phyloP scores from a whole-genome alignment of 2,888 invertebrate species.

The Plemyria rubiginata region DNA sequence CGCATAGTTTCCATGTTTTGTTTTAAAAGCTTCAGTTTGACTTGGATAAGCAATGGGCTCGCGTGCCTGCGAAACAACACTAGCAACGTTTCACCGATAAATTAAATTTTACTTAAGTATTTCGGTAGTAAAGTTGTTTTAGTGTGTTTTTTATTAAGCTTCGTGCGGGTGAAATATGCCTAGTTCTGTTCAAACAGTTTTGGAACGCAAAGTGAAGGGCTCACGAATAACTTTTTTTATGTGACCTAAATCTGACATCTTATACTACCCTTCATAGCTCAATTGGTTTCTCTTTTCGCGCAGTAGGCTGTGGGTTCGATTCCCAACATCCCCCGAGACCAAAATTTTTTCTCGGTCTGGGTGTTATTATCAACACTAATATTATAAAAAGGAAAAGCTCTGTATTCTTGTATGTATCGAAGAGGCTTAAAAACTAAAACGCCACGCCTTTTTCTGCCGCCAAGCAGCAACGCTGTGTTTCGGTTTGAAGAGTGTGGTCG shows the following conservation, averaged over 20 bases:
- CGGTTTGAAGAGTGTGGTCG: too few species aligned
- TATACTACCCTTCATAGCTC: neutral
- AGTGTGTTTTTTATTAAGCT: constrained; percentile 38
- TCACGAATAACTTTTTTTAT: constrained; percentile 1
- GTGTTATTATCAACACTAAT: too few species aligned
- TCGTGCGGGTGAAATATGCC: constrained; percentile 33
- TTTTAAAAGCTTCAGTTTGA: constrained; percentile 70
- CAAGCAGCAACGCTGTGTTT: too few species aligned
- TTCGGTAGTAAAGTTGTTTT: constrained; percentile 39
- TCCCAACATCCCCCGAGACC: too few species aligned
- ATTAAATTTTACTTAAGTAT: constrained; percentile 44
- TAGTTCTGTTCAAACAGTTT: constrained; percentile 34
- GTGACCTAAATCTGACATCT: neutral
- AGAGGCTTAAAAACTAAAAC: too few species aligned
- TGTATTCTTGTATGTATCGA: too few species aligned
- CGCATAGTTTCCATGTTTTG: constrained; percentile 71
- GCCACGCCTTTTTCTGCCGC: too few species aligned
- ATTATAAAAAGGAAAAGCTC: too few species aligned
- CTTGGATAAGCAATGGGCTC: constrained; percentile 58
- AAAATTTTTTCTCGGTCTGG: too few species aligned
- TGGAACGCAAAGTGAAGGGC: constrained; percentile 15
- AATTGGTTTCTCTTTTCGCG: too few species aligned
- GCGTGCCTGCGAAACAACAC: constrained; percentile 43
- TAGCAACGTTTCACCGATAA: constrained; percentile 41
- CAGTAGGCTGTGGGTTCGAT: too few species aligned